These are phyloP conservation scores for Indri indri DNA, from an alignment of 2,113 vertebrate species.

Conservation along the genomic window DNA sequence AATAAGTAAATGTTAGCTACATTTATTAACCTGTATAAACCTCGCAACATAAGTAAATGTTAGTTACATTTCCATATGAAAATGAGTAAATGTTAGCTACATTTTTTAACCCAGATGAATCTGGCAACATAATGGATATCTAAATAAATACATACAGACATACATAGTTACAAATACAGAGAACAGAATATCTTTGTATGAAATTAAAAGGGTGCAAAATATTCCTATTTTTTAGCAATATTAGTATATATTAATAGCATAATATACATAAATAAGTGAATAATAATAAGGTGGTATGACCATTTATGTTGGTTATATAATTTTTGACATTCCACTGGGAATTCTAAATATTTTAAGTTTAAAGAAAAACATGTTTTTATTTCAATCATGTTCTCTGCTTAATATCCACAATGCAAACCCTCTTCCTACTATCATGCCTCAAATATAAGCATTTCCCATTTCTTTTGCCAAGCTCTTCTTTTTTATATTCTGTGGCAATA, in stretches of 20 bases:
- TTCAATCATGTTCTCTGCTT: background rate
- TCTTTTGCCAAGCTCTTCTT: background rate
- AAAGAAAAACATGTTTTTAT: background rate
- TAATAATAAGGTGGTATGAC: background rate
- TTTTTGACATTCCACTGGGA: background rate
- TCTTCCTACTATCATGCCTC: background rate
- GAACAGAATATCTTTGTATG: background rate
- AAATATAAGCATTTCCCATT: background rate
- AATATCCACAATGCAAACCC: background rate
- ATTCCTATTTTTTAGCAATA: background rate
- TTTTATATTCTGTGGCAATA: background rate
- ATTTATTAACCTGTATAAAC: background rate
- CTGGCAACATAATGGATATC: background rate
- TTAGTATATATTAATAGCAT: background rate
- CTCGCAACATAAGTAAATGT: background rate
- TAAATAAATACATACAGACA: background rate
- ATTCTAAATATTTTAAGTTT: background rate
- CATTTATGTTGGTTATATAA: background rate
- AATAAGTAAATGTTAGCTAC: background rate
- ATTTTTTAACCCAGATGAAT: background rate
- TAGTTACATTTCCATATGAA: background rate
- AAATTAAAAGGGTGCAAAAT: background rate
- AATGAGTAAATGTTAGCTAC: background rate
- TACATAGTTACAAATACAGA: background rate
- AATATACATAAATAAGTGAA: background rate